A percentile compares a stretch with the other conserved stretches of the same genome.
Conservation (phyloP, 2,797 vertebrate species). For the Pempheris klunzingeri region DNA sequence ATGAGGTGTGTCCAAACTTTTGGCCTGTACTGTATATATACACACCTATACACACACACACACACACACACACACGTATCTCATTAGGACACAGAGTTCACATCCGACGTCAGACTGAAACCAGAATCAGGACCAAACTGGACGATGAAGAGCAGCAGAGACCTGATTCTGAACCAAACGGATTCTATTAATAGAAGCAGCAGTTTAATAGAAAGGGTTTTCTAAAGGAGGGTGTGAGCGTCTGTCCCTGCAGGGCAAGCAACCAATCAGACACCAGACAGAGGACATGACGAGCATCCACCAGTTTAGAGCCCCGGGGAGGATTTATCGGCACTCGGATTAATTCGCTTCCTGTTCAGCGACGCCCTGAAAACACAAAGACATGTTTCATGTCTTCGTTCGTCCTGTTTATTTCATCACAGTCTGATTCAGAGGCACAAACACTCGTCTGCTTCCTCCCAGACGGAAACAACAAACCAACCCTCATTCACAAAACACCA, state of each 20-base stretch:
- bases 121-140: no score
- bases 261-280: constrained; percentile 21
- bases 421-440: neutral
- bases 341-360: constrained; percentile 13
- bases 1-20: no score
- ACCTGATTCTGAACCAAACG: neutral
- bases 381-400: neutral
- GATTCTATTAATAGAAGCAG: neutral
- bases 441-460: neutral
- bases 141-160: neutral
- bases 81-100: no score
- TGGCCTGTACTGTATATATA: no score
- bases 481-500: neutral
- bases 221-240: neutral
- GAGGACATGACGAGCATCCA: neutral
- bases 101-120: no score
- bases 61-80: no score
- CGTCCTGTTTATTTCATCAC: neutral
- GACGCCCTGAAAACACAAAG: neutral
- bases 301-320: constrained; percentile 27
- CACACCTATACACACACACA: no score
- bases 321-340: constrained; percentile 19
- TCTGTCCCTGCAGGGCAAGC: neutral
- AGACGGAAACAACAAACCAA: neutral
- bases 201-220: neutral